phyloP scores from a whole-genome alignment of 2,888 invertebrate genomes.

The Ennomos fuscantarius region DNA sequence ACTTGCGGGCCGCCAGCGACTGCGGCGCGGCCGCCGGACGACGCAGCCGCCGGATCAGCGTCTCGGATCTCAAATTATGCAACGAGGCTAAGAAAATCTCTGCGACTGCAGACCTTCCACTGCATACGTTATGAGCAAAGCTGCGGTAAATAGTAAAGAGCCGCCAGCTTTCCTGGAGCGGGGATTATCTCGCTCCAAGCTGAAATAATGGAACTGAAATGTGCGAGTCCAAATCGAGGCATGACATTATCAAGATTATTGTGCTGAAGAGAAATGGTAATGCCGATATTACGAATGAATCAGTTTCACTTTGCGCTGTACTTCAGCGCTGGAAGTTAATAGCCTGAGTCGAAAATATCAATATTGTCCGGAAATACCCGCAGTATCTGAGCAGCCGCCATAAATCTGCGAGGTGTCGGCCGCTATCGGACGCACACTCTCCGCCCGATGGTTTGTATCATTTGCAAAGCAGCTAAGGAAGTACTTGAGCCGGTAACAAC shows the following conservation, averaged over 20 bases:
- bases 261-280: conserved; percentile 31
- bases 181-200: conserved; percentile 23
- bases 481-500: conserved; percentile 51
- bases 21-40: conserved; percentile 37
- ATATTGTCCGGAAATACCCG: conserved; percentile 75
- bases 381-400: conserved; percentile 65
- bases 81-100: conserved; percentile 61
- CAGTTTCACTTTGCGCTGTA: conserved; percentile 68
- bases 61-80: conserved; percentile 54
- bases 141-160: conserved; percentile 49
- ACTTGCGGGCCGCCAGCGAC: conserved; percentile 66
- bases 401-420: conserved; percentile 81
- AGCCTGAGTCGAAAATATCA: conserved; percentile 76
- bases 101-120: conserved; percentile 49
- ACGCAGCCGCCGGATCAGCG: conserved; percentile 44
- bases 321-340: conserved; percentile 76
- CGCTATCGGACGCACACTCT: conserved; percentile 75
- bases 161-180: conserved; percentile 37
- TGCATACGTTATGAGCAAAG: conserved; percentile 47
- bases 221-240: conserved; percentile 26
- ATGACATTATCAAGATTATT: conserved; percentile 26
- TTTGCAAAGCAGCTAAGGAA: conserved; percentile 80
- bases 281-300: conserved; percentile 47
- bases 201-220: conserved; percentile 25
- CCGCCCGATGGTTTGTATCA: conserved; percentile 81